Conservation (phyloP, 2,797 vertebrate genomes). For the Pogonophryne albipinna region DNA sequence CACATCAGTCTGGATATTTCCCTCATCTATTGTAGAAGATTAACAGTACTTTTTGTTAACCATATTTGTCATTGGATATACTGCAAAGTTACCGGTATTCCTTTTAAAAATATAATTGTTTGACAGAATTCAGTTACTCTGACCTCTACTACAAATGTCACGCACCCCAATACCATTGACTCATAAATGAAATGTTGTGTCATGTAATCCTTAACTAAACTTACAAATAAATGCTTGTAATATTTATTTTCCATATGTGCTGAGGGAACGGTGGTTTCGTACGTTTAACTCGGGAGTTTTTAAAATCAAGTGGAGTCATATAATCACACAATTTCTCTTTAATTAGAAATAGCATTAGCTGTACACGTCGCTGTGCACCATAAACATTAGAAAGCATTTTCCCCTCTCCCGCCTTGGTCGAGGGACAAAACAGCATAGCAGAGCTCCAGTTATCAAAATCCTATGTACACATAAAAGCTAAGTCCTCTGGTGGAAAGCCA, state of each 20-base stretch:
- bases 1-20: too few relatives aligned
- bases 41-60: background rate
- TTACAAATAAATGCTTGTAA: background rate
- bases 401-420: conserved; percentile 34
- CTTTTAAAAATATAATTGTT: background rate
- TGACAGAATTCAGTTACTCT: background rate
- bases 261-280: background rate
- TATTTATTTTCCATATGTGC: background rate
- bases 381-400: conserved; percentile 75
- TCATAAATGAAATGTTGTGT: too few relatives aligned
- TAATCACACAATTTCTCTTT: conserved; percentile 45
- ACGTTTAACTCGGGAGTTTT: background rate
- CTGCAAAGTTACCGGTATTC: background rate
- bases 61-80: background rate
- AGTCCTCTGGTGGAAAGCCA: conserved; percentile 61
- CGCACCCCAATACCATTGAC: too few relatives aligned
- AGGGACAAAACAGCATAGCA: conserved; percentile 79
- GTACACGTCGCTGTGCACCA: conserved; percentile 77
- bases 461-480: conserved; percentile 86
- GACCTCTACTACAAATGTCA: too few relatives aligned
- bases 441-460: conserved; percentile 87
- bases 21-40: background rate
- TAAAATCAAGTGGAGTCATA: conserved; percentile 4
- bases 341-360: conserved; percentile 83
- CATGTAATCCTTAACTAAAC: background rate